Base-by-base conservation (phyloP, 2,797 vertebrate species). In the Spinus olivaceus region DNA sequence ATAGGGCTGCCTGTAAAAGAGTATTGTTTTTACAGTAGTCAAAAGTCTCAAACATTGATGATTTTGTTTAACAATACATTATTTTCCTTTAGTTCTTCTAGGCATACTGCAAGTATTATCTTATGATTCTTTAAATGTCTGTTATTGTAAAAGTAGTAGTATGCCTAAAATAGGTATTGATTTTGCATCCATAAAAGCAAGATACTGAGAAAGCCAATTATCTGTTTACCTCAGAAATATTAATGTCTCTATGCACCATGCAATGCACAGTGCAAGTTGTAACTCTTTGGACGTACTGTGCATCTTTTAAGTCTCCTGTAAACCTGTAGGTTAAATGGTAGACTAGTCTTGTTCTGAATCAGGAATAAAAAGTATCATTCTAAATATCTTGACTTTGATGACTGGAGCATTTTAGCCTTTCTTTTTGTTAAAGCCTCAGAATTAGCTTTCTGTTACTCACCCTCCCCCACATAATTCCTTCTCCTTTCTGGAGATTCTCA, bases 51-150 rank as follows among this genome's bases (percentile, higher is more conserved):
- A 64, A 91, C 70, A 46, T 50, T 16, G 72, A 90, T 85, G 46
- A 65, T 89, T 92, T 67, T 90, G 78, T 95, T 92, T 88, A 82
- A 93, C 32, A 74, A 95, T 39, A 74, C 51, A 24, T 82, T 92
- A 50, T 84, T 96, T 96, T 95, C 69, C 57, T 77, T 69, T 79
- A 86, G 82, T 78, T 88, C 63, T 82, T 88, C 81, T 91, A 94
- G 35, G 50, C 74, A 95, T 94, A 81, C 72, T 92, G 46, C 41
- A 86, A 73, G 67, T 78, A 35, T 86, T 86, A 88, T 65, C 59
- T 79, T 77, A 56, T 39, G 81, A 94, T 74, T 90, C 78, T 59
- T 90, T 72, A 94, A 96, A 78, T 88, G 73, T 70, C 80, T 93
- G 42, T 85, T 94, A 94, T 54, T 96, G 78, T 89, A 65, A 94